These are phyloP conservation scores for Climacteris rufus DNA, from an alignment of 2,113 vertebrate species.

Conservation along the genomic window DNA sequence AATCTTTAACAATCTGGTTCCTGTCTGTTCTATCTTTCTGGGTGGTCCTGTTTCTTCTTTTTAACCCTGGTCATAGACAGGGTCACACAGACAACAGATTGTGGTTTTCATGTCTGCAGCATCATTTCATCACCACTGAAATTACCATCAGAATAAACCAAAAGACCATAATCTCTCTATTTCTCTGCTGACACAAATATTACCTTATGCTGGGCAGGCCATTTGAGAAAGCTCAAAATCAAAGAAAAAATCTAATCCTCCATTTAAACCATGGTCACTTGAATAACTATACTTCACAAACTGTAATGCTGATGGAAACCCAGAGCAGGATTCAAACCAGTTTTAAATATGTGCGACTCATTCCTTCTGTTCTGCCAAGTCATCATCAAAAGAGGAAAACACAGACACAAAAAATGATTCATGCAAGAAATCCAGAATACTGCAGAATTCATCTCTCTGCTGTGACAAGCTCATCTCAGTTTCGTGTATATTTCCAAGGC, in stretches of 20 bases:
- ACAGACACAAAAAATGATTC: background rate
- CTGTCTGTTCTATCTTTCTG: background rate
- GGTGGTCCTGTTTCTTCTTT: background rate
- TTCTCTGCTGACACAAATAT: background rate
- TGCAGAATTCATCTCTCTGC: background rate
- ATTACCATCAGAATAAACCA: background rate
- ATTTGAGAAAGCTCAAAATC: background rate
- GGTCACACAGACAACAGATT: background rate
- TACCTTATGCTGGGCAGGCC: background rate
- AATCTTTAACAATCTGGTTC: background rate
- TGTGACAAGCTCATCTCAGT: background rate
- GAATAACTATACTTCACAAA: background rate
- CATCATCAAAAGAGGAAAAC: background rate
- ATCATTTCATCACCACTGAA: background rate
- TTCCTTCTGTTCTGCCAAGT: background rate
- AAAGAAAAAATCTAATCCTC: background rate
- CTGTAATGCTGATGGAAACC: background rate
- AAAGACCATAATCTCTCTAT: background rate
- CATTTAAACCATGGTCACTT: background rate
- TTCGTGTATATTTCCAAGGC: background rate
- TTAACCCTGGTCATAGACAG: background rate
- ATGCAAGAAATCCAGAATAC: background rate
- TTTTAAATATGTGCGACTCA: background rate
- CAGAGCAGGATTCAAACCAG: background rate
- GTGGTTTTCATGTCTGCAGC: background rate